phyloP scores from a whole-genome alignment of 2,797 vertebrate species.

The Cuculus canorus region DNA sequence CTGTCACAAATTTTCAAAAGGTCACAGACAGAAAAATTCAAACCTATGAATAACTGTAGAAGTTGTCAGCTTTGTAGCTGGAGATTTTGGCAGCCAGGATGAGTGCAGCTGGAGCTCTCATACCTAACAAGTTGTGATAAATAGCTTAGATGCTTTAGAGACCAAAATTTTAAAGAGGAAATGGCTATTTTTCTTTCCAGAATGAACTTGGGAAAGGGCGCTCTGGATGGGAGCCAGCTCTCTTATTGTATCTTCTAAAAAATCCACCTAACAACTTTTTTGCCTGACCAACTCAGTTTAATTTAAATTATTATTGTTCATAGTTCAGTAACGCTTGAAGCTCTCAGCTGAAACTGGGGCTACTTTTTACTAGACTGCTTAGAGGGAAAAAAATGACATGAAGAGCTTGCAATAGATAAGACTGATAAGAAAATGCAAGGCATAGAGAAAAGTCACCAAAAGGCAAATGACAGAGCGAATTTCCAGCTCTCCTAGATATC shows the following conservation, averaged over 20 bases:
- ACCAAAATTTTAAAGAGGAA: not conserved
- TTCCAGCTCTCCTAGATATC: not conserved
- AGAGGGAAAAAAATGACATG: not conserved
- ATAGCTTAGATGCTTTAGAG: not conserved
- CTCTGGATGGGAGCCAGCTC: not conserved
- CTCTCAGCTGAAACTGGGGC: not conserved
- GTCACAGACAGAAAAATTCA: slow-evolving; percentile 13
- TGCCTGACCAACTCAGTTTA: not conserved
- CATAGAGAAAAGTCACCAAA: not conserved
- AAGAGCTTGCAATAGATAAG: not conserved
- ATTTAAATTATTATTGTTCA: not conserved
- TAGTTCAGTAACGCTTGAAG: not conserved
- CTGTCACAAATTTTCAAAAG: slow-evolving; percentile 11
- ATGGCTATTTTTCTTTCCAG: not conserved
- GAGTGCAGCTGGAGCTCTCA: slow-evolving; percentile 8
- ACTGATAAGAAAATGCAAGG: not conserved
- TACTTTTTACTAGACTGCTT: not conserved
- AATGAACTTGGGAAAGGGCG: not conserved
- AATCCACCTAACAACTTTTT: not conserved
- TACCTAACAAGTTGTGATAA: not conserved
- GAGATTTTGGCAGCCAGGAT: not conserved
- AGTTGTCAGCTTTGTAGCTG: not conserved
- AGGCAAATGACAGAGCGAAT: not conserved
- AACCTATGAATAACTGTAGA: slow-evolving; percentile 2
- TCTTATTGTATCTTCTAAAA: not conserved